Base-by-base conservation (phyloP, 2,113 vertebrate genomes). In the Pica pica region DNA sequence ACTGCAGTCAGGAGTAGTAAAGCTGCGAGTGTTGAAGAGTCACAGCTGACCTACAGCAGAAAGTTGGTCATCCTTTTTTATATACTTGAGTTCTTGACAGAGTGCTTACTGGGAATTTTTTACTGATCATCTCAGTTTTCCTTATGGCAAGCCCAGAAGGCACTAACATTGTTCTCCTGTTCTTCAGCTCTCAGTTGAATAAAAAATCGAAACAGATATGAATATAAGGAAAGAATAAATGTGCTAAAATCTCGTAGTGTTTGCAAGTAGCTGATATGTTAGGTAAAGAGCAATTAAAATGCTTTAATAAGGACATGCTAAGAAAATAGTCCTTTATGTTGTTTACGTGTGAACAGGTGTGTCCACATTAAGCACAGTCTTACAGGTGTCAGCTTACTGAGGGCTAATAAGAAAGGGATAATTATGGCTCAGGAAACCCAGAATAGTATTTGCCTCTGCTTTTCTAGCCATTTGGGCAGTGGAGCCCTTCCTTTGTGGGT, bases 101-200 rank as follows among this genome's bases (percentile, higher is more conserved):
- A 64, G 11, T 69, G 49, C 76, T 87, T 80, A 35, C 85, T 59
- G 55, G 64, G 69, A 78, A 52, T 87, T 63, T 89, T 83, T 73
- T 71, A 39, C 24, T 73, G 53, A 88, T 86, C 83, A 84, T 94
- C 65, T 90, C 92, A 69, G 87, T 94, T 95, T 73, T 42, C 46
- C n/a, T 80, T 79, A 35, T 18, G 16, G 78, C 75, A 65, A 85
- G 33, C 31, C 75, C 79, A 53, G 85, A 95, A 85, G 63, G 20
- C 28, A n/a, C 18, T 85, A 71, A 64, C 14, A 30, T 39, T 71
- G 3, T 78, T 79, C 53, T 80, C 9, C 69, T 59, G 16, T 87
- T 93, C 39, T 46, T 26, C 60, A 59, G 12, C 64, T 91, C 57
- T 86, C 42, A 16, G 8, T 13, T 86, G 59, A 90, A 80, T 68